These are phyloP conservation scores for Aplysina aerophoba DNA, from an alignment of 37 sponge, comb jelly and placozoan genomes.

Conservation along the genomic window DNA sequence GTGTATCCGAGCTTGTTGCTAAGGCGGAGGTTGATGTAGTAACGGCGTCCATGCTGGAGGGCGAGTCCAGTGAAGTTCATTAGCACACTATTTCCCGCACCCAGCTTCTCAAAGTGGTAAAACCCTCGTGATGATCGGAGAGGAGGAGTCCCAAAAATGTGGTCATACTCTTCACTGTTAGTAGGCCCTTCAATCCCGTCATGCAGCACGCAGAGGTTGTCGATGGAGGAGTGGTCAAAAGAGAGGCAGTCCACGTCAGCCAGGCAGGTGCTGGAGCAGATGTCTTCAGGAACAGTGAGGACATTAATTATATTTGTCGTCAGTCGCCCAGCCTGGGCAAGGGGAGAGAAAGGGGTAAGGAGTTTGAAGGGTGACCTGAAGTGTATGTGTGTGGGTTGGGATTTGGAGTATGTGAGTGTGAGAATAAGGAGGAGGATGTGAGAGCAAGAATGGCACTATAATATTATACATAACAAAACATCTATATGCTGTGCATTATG, in stretches of 20 bases:
- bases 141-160: slow-evolving; percentile 49
- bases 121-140: slow-evolving; percentile 47
- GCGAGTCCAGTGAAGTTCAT: slow-evolving; percentile 37
- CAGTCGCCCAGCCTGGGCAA: slow-evolving; percentile 53
- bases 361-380: too few relatives aligned
- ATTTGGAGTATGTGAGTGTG: background rate
- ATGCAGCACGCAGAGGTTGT: slow-evolving; percentile 64
- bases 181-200: slow-evolving; percentile 65
- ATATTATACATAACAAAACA: background rate
- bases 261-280: slow-evolving; percentile 51
- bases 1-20: slow-evolving; percentile 67
- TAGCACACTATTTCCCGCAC: slow-evolving; percentile 58
- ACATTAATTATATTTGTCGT: slow-evolving; percentile 12
- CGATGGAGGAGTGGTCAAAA: slow-evolving; percentile 67
- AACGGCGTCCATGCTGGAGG: slow-evolving; percentile 48
- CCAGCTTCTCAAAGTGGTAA: slow-evolving; percentile 75
- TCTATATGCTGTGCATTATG: too few relatives aligned
- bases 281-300: background rate
- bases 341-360: too few relatives aligned
- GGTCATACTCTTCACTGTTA: slow-evolving; percentile 29
- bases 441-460: background rate
- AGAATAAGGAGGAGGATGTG: background rate
- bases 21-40: slow-evolving; percentile 71
- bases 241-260: slow-evolving; percentile 46
- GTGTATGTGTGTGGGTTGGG: too few relatives aligned